Percentiles rank a stretch among this genome's conserved stretches.
These are phyloP conservation scores for Taenaris catops DNA, from an alignment of 2,888 invertebrate species.

Conservation along the genomic window DNA sequence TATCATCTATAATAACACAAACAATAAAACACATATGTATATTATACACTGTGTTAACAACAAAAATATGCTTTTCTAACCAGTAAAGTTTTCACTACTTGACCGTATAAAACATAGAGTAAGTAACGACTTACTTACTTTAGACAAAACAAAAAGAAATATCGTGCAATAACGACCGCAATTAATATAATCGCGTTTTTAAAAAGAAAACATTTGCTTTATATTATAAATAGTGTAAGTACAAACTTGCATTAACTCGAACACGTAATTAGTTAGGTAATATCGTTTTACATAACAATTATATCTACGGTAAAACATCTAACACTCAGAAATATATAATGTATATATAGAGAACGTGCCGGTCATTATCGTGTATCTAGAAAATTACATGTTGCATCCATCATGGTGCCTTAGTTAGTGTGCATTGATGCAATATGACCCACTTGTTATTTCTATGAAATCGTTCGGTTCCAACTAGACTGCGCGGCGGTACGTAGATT, in stretches of 20 bases:
- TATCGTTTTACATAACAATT: conserved; percentile 11
- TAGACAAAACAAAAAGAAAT: no score
- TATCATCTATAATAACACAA: no score
- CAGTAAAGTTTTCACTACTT: no score
- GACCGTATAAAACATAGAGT: no score
- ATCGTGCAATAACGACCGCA: no score
- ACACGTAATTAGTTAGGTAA: background rate
- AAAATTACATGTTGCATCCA: conserved; percentile 55
- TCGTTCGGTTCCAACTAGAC: conserved; percentile 31
- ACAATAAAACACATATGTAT: no score
- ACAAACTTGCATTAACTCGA: no score
- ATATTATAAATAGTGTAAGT: no score
- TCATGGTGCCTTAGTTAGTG: conserved; percentile 53
- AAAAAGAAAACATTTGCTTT: background rate
- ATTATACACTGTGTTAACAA: no score
- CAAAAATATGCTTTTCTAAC: no score
- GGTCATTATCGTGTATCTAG: conserved; percentile 41
- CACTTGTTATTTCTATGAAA: conserved; percentile 59
- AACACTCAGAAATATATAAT: conserved; percentile 2
- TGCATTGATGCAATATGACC: conserved; percentile 67
- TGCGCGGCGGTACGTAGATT: conserved; percentile 15
- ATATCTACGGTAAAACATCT: conserved; percentile 8
- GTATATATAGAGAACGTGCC: conserved; percentile 5
- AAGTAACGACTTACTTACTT: no score
- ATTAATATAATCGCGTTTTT: background rate